Evolutionary conservation across 1,140 invertebrate genomes (phyloP), one percentile per base, ranked within the genome.

Genomic region (Trialeurodes vaporariorum): DNA sequence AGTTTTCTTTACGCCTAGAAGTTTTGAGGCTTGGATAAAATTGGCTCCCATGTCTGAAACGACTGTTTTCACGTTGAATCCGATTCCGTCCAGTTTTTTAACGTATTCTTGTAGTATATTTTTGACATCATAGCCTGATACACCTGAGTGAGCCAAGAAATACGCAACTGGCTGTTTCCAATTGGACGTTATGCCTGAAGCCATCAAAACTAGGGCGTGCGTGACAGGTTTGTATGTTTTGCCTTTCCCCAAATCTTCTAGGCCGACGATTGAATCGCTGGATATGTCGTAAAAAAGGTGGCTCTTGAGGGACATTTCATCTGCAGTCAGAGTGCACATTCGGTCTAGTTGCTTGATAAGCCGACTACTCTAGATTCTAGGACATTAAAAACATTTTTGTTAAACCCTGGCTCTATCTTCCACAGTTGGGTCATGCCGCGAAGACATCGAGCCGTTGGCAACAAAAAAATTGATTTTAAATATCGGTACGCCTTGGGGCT

Each of bases 141-240:
- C 34, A 17, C 5, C 17, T 5, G 34, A 49, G 34, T 49, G 5
- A 17, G 34, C 5, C 2, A 67, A 49, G 61, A 34, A 67, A 24
- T 67, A 67, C 5, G 59, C n/a, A 61, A 67, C n/a, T 22, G 66
- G 27, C 25, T 67, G 66, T n/a, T 67, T 67, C 60, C 60, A 67
- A 40, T n/a, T 67, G 11, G 25, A 12, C 13, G 40, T 40, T 17
- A 67, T 40, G 40, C 60, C 66, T 61, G 22, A 34, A 13, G 40
- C 61, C 66, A 67, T 67, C 0, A 62, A 1, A 24, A 67, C 66
- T 61, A 62, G 27, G 0, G 12, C 23, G 61, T 61, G 9, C n/a
- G 59, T 66, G 0, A 59, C 66, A 61, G 66, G 26, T 13, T 61
- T 9, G 25, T 25, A 61, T 17, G 25, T 67, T 40, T 25, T 49